Conservation (phyloP, 1,140 invertebrate genomes). For the Apolygus lucorum region DNA sequence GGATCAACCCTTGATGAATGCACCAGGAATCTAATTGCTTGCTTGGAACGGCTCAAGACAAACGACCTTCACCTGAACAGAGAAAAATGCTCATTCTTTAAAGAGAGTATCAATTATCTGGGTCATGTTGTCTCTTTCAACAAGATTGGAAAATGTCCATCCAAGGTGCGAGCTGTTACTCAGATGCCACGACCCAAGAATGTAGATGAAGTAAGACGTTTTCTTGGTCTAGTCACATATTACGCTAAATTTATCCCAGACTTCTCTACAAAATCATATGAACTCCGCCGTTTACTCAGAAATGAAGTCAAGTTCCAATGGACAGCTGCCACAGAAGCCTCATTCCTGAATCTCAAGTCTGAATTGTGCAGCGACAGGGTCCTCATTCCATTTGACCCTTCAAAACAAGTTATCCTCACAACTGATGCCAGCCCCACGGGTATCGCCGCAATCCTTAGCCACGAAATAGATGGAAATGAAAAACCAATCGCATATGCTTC, state of each 20-base stretch:
- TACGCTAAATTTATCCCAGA: constrained; percentile 36
- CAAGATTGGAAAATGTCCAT: constrained; percentile 29
- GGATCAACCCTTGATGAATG: neutral
- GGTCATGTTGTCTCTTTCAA: constrained; percentile 32
- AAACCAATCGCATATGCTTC: constrained; percentile 41
- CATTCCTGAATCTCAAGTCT: constrained; percentile 41
- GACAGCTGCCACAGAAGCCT: constrained; percentile 31
- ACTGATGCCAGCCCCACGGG: constrained; percentile 44
- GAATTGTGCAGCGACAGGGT: constrained; percentile 30
- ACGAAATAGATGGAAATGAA: constrained; percentile 27
- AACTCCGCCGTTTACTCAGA: constrained; percentile 28
- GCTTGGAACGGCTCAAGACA: constrained; percentile 9
- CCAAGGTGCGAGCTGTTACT: constrained; percentile 33
- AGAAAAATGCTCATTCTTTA: constrained; percentile 12
- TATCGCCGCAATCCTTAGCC: constrained; percentile 41
- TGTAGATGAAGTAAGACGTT: constrained; percentile 33
- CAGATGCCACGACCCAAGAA: constrained; percentile 33
- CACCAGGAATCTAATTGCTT: constrained; percentile 1
- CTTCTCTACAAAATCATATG: constrained; percentile 22
- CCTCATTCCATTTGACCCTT: constrained; percentile 38
- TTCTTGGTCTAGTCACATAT: constrained; percentile 38
- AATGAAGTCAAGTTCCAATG: constrained; percentile 29
- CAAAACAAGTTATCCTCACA: constrained; percentile 38
- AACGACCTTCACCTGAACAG: constrained; percentile 29
- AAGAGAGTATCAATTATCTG: constrained; percentile 30